Evolutionary conservation across 2,113 vertebrate species (phyloP).

Genomic region (Zingel zingel): DNA sequence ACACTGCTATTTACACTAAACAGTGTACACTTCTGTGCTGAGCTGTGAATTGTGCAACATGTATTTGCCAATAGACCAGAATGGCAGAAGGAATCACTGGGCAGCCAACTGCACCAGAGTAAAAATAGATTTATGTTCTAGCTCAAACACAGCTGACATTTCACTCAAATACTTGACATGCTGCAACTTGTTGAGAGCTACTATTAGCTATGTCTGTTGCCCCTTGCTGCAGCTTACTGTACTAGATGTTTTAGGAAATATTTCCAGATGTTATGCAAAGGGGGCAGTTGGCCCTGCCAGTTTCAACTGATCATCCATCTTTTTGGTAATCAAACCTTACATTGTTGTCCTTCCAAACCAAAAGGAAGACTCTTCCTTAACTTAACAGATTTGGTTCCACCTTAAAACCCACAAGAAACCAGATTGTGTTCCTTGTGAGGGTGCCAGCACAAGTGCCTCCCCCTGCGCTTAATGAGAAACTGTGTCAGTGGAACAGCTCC

Average conservation of each 20-base stretch:
- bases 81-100: slow-evolving; percentile 30
- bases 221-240: slow-evolving; percentile 44
- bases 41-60: slow-evolving; percentile 52
- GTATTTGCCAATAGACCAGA: slow-evolving; percentile 42
- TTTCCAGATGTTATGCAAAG: slow-evolving; percentile 63
- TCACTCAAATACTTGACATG: slow-evolving; percentile 80
- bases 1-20: slow-evolving; percentile 32
- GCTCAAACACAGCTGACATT: slow-evolving; percentile 78
- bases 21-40: neutral
- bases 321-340: slow-evolving; percentile 22
- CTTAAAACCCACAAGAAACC: slow-evolving; percentile 72
- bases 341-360: slow-evolving; percentile 35
- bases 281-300: neutral
- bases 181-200: slow-evolving; percentile 74
- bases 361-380: slow-evolving; percentile 3
- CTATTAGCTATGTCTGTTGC: slow-evolving; percentile 57
- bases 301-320: slow-evolving; percentile 12
- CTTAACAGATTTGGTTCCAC: slow-evolving; percentile 58
- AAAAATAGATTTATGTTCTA: slow-evolving; percentile 84
- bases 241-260: slow-evolving; percentile 39
- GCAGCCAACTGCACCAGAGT: slow-evolving; percentile 55
- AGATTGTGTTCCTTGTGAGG: slow-evolving; percentile 62
- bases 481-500: slow-evolving; percentile 86
- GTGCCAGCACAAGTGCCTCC: slow-evolving; percentile 49
- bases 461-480: slow-evolving; percentile 74